Percentiles rank a stretch among this genome's conserved stretches.
These are phyloP conservation scores for Leucoptera coffeella DNA, from an alignment of 2,888 invertebrate genomes.

Conservation along the genomic window DNA sequence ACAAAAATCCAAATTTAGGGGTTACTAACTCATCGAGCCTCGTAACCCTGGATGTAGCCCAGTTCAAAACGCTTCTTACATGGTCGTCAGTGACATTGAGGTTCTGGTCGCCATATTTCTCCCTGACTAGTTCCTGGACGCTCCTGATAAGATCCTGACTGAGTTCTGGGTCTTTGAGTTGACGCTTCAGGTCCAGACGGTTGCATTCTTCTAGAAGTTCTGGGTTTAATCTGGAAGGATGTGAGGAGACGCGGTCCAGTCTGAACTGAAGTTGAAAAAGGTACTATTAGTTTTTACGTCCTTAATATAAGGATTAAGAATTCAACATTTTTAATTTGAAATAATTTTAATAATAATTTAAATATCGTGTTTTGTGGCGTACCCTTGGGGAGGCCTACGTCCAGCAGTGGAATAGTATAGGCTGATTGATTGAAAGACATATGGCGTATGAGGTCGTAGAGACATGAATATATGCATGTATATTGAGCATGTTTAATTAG, in stretches of 20 bases:
- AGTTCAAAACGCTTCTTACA: slow-evolving; percentile 57
- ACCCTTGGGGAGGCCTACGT: too few relatives aligned
- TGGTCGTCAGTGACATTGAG: slow-evolving; percentile 58
- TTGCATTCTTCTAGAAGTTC: slow-evolving; percentile 69
- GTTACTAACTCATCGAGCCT: slow-evolving; percentile 65
- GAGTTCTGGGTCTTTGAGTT: slow-evolving; percentile 39
- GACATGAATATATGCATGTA: too few relatives aligned
- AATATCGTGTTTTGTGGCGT: too few relatives aligned
- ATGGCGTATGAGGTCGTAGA: too few relatives aligned
- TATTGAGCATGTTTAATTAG: too few relatives aligned
- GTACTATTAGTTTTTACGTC: too few relatives aligned
- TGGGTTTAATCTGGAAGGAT: slow-evolving; percentile 68
- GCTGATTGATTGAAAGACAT: too few relatives aligned
- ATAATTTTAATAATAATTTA: too few relatives aligned
- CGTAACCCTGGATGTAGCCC: slow-evolving; percentile 63
- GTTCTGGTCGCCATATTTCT: slow-evolving; percentile 47
- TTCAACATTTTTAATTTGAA: too few relatives aligned
- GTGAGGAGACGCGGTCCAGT: slow-evolving; percentile 61
- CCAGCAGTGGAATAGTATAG: too few relatives aligned
- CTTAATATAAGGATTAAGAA: too few relatives aligned
- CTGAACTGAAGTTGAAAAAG: slow-evolving; percentile 56
- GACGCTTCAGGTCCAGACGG: slow-evolving; percentile 59
- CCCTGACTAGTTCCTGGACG: slow-evolving; percentile 44
- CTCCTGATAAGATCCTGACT: slow-evolving; percentile 35
- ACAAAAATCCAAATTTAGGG: slow-evolving; percentile 66